Conservation (phyloP, 2,113 vertebrate species). For the Labrus mixtus region DNA sequence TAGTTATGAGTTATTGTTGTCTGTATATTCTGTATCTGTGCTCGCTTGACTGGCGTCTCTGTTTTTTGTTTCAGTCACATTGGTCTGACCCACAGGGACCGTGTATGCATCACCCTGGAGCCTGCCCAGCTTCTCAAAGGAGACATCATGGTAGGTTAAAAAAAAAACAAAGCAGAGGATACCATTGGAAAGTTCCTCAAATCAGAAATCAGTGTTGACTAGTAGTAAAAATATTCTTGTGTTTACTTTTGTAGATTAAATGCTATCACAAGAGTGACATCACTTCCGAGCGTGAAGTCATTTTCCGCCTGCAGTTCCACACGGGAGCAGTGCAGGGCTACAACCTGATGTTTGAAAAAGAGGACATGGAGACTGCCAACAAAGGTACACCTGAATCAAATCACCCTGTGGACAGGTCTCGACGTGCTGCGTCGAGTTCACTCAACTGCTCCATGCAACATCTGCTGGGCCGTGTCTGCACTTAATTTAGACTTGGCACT, state of each 20-base stretch:
- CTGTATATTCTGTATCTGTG: conserved; percentile 32
- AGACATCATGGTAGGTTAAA: conserved; percentile 91
- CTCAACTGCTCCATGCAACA: conserved; percentile 31
- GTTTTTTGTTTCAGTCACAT: conserved; percentile 82
- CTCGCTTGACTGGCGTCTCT: conserved; percentile 1
- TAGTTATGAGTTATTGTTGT: conserved; percentile 20
- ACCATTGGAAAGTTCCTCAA: background rate
- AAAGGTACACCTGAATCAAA: conserved; percentile 83
- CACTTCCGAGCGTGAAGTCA: conserved; percentile 85
- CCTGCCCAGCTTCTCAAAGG: conserved; percentile 96
- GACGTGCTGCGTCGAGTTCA: conserved; percentile 37
- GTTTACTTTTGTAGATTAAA: conserved; percentile 85
- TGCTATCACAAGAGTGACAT: conserved; percentile 92
- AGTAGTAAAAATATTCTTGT: background rate
- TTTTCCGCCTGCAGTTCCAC: conserved; percentile 97
- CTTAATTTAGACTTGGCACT: conserved; percentile 57
- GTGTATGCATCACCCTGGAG: conserved; percentile 88
- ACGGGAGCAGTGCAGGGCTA: conserved; percentile 92
- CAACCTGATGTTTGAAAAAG: conserved; percentile 89
- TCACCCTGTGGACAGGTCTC: conserved; percentile 43
- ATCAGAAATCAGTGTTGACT: background rate
- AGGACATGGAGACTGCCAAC: conserved; percentile 91
- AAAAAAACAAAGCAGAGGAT: background rate
- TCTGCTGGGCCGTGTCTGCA: conserved; percentile 46
- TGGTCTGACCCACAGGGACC: conserved; percentile 86